Evolutionary conservation across 2,888 invertebrate genomes (phyloP), one percentile per base, ranked within the genome.

Genomic region (Drosophila pseudotalamancana): DNA sequence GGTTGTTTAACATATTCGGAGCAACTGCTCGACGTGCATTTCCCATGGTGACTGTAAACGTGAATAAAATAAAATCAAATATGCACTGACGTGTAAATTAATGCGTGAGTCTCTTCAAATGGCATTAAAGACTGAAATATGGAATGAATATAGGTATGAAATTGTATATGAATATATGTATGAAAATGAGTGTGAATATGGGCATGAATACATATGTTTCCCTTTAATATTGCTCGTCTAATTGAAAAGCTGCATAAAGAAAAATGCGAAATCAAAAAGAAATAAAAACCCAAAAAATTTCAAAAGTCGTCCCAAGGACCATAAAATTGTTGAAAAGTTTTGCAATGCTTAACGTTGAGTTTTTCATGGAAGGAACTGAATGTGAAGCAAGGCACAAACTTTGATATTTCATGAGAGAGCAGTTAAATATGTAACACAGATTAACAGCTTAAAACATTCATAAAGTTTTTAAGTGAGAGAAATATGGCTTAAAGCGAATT

Each of bases 71-170:
- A 64, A 79, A 83, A 83, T 83, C 80, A 77, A 72, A 83, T 74
- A 82, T 83, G 63, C 77, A 72, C 66, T 83, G 61, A 69, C 62
- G 67, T 80, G 83, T 63, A 76, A 85, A 83, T 85, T 76, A 83
- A 85, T 72, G 73, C 62, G 55, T 48, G 43, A 57, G 60, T 71
- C 60, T 57, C 54, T 53, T 57, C 56, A 65, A 73, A 62, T 56
- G 39, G 37, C 31, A 49, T 72, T 67, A 72, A 56, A 40, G 35
- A 63, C 39, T 53, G 39, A 39, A 62, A 65, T n/a, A n/a, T 51
- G 37, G 21, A 27, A 64, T 50, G 56, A 35, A 40, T 43, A 34
- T 25, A 21, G 55, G 40, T 32, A 8, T n/a, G 31, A 37, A 32
- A 21, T 21, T n/a, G 25, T 37, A 29, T 31, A 6, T 32, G 27